A percentile compares a stretch with the other conserved stretches of the same genome.
phyloP scores from a whole-genome alignment of 2,113 vertebrate species.

The Seriola rivoliana region DNA sequence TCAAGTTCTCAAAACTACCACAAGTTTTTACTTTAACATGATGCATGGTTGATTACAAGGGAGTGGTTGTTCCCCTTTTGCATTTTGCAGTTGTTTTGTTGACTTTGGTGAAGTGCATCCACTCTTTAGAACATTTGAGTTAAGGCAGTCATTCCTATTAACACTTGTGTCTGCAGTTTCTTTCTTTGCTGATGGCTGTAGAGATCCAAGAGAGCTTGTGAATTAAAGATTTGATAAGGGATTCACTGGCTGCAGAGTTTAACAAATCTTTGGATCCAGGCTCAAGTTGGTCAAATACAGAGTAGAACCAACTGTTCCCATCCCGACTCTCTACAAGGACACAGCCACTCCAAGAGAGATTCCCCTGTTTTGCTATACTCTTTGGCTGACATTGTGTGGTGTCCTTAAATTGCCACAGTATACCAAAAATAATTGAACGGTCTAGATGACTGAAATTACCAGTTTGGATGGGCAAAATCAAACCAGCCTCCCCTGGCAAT shows the following conservation, averaged over 20 bases:
- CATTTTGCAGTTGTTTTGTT: not conserved
- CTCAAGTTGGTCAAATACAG: no score
- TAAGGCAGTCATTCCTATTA: not conserved
- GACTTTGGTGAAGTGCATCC: not conserved
- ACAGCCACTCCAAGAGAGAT: not conserved
- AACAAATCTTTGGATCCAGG: no score
- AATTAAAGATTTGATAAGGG: not conserved
- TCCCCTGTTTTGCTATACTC: not conserved
- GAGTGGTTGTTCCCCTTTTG: not conserved
- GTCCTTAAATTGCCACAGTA: not conserved
- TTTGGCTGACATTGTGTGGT: not conserved
- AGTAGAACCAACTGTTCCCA: not conserved
- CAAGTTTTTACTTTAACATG: no score
- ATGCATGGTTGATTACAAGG: no score
- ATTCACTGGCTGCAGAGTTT: not conserved
- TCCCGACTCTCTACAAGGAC: not conserved
- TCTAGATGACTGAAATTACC: constrained; percentile 1
- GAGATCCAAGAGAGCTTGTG: not conserved
- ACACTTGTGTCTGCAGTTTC: not conserved
- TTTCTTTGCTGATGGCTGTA: not conserved
- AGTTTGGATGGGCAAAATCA: not conserved
- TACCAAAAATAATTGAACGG: not conserved
- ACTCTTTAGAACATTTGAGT: not conserved
- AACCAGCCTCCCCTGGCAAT: not conserved
- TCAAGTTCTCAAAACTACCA: no score